A percentile compares a stretch with the other conserved stretches of the same genome.
phyloP scores from a whole-genome alignment of 23 tunicate species.

The Phallusia fumigata region DNA sequence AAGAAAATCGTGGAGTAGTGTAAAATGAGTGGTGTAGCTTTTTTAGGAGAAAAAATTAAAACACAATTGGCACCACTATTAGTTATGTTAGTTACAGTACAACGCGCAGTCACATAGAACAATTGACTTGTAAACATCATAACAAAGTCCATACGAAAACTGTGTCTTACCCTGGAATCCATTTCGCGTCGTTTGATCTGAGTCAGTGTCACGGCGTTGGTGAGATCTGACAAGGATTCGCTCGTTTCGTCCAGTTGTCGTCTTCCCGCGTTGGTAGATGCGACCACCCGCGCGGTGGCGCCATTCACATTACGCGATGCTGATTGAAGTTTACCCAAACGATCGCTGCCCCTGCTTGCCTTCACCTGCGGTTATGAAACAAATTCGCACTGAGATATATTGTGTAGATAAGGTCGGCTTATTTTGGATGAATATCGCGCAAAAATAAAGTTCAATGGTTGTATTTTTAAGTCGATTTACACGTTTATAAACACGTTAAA shows the following conservation, averaged over 20 bases:
- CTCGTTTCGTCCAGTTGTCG: slow-evolving; percentile 67
- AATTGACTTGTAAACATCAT: no score
- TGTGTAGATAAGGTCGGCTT: not conserved
- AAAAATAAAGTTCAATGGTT: no score
- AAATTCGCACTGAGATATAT: not conserved
- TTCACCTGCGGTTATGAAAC: slow-evolving; percentile 42
- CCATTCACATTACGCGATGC: slow-evolving; percentile 87
- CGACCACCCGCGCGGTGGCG: slow-evolving; percentile 94
- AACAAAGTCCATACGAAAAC: no score
- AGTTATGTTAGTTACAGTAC: no score
- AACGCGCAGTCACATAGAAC: no score
- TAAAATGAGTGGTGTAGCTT: no score
- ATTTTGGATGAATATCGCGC: no score
- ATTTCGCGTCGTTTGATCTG: slow-evolving; percentile 92
- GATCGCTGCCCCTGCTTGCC: slow-evolving; percentile 63
- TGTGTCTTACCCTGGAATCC: slow-evolving; percentile 79
- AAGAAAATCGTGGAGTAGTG: no score
- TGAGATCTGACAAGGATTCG: slow-evolving; percentile 46
- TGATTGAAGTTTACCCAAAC: slow-evolving; percentile 44
- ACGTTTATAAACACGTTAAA: no score
- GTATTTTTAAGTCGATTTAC: no score
- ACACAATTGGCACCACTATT: no score
- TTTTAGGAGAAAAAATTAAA: no score
- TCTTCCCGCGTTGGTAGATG: slow-evolving; percentile 85
- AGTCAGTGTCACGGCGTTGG: slow-evolving; percentile 49